phyloP scores from a whole-genome alignment of 1,140 invertebrate genomes.

The Ostrea denselamellosa region DNA sequence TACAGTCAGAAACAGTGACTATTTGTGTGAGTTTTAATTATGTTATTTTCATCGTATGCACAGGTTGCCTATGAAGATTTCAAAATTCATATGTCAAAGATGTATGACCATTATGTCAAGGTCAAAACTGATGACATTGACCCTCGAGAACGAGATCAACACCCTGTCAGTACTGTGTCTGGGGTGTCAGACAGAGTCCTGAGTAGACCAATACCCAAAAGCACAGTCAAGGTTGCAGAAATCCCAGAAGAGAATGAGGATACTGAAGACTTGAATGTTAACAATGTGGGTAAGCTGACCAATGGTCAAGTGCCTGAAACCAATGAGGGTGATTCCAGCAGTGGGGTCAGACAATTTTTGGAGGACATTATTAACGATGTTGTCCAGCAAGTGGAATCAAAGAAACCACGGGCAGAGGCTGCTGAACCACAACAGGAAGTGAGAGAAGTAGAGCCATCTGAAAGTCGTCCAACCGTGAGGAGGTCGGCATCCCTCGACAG shows the following conservation, averaged over 20 bases:
- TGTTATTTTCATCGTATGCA: background rate
- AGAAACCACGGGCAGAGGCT: constrained; percentile 59
- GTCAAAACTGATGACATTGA: constrained; percentile 96
- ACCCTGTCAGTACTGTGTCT: constrained; percentile 96
- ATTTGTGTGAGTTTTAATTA: background rate
- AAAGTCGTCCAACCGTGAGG: background rate
- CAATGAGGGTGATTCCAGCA: constrained; percentile 31
- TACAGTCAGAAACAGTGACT: background rate
- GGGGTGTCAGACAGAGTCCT: constrained; percentile 80
- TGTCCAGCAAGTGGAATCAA: constrained; percentile 79
- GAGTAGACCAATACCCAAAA: constrained; percentile 65
- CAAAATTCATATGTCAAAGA: constrained; percentile 80
- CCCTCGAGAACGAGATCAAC: constrained; percentile 92
- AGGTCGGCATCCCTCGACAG: background rate
- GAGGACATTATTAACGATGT: constrained; percentile 69
- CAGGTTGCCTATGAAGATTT: constrained; percentile 93
- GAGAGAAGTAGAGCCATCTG: background rate
- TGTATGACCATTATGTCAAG: constrained; percentile 98
- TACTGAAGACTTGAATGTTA: constrained; percentile 66
- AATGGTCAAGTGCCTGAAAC: constrained; percentile 40
- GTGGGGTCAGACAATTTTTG: constrained; percentile 41
- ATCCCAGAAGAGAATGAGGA: constrained; percentile 56
- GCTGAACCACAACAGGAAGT: constrained; percentile 35
- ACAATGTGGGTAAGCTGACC: constrained; percentile 51
- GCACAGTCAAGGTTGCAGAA: constrained; percentile 73